Evolutionary conservation across 2,113 vertebrate species (phyloP), one percentile per base, ranked within the genome.

Genomic region (Nanorana parkeri): DNA sequence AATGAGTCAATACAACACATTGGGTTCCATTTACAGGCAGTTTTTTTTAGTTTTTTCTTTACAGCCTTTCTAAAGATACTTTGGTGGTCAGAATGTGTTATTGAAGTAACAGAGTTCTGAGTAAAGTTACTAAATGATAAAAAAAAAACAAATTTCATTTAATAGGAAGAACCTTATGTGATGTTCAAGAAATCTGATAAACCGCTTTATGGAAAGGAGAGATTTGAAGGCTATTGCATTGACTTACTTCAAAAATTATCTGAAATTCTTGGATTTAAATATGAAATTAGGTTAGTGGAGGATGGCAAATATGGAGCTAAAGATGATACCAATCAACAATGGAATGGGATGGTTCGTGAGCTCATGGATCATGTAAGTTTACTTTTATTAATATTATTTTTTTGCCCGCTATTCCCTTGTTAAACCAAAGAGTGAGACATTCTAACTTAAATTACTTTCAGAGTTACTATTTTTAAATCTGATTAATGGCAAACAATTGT

Each of bases 161-260:
- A 87, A 81, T 92, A 99, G 98, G 97, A 97, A 89, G 98, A 99
- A 90, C 98, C 98, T 6, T 99, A 99, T 77, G 97, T 98, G 88
- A 95, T 98, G 92, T 99, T 98, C 90, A 99, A 98, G 94, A 99
- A 98, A 85, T 99, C 97, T 83, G 97, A 98, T 90, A 98, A 98
- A 85, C 97, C 97, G 4, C 93, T 99, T 71, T 98, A 98, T 3
- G 97, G 97, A 66, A 99, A 99, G 78, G 96, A 98, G 85, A 95
- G 97, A 84, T 99, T 99, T 85, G 97, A 99, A 86, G 97, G 97
- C 81, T 99, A 94, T 89, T 99, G 97, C 87, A 96, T 99, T 80
- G 98, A 99, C 89, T 95, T 99, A 76, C 94, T 99, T 81, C 94
- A 94, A 80, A 97, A 99, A 88, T 91, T 99, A 83, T 94, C 97